Conservation (phyloP, 2,113 vertebrate genomes). For the Naja naja region DNA sequence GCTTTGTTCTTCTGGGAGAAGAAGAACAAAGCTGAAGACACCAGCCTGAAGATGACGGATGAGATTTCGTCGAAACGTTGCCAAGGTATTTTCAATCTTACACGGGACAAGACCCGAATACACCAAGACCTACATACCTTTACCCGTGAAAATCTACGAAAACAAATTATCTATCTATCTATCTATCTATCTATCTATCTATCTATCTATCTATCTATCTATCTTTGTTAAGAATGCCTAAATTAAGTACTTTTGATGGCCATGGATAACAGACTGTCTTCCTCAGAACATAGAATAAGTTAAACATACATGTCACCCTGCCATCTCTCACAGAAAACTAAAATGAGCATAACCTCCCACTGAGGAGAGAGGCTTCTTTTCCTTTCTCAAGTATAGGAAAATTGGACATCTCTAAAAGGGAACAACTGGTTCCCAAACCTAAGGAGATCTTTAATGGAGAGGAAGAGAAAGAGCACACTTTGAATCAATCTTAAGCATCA, state of each 20-base stretch:
- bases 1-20: too few relatives aligned
- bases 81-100: too few relatives aligned
- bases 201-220: too few relatives aligned
- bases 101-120: too few relatives aligned
- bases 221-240: not conserved
- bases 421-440: not conserved
- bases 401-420: not conserved
- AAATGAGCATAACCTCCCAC: not conserved
- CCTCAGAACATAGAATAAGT: not conserved
- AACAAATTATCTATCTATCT: too few relatives aligned
- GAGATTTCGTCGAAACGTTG: too few relatives aligned
- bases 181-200: too few relatives aligned
- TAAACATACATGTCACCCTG: not conserved
- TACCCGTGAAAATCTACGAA: too few relatives aligned
- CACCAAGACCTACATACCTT: too few relatives aligned
- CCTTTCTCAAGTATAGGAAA: not conserved
- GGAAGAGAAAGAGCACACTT: not conserved
- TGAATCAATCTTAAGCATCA: not conserved
- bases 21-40: too few relatives aligned
- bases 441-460: not conserved
- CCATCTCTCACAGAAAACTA: not conserved
- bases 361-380: not conserved
- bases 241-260: not conserved
- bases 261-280: not conserved
- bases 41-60: too few relatives aligned